Evolutionary conservation across 2,113 vertebrate genomes (phyloP).

Genomic region (Epinephelus lanceolatus): DNA sequence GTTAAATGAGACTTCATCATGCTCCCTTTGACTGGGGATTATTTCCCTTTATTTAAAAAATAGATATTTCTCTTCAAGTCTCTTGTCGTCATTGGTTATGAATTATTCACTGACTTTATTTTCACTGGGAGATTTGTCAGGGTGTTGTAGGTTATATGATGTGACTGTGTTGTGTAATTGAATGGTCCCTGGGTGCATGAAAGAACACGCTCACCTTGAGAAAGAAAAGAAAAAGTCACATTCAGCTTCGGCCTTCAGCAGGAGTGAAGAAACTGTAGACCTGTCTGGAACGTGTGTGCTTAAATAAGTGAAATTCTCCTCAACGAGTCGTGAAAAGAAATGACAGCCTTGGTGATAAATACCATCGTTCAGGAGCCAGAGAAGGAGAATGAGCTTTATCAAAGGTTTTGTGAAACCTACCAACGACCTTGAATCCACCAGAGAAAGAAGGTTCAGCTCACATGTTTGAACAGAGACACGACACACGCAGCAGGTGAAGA

Average conservation of each 20-base stretch:
- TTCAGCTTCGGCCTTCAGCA: neutral
- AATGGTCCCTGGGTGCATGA: neutral
- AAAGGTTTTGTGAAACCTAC: slow-evolving; percentile 1
- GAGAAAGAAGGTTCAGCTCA: neutral
- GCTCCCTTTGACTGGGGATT: neutral
- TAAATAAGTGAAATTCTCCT: slow-evolving; percentile 21
- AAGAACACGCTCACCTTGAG: slow-evolving; percentile 7
- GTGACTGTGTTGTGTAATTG: neutral
- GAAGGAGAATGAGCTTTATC: neutral
- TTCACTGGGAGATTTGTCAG: neutral
- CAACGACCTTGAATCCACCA: neutral
- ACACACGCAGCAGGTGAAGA: neutral
- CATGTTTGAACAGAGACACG: neutral
- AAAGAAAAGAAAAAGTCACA: slow-evolving; percentile 20
- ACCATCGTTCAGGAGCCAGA: neutral
- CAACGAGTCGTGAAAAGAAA: slow-evolving; percentile 4
- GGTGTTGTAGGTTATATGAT: neutral
- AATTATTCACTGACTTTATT: neutral
- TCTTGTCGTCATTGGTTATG: neutral
- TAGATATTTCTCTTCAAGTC: neutral
- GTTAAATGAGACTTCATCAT: too few species aligned
- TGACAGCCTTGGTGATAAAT: slow-evolving; percentile 16
- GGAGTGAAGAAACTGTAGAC: neutral
- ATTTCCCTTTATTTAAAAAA: neutral
- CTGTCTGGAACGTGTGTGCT: neutral